Evolutionary conservation across 2,797 vertebrate genomes (phyloP).

Genomic region (Eulemur coronatus): DNA sequence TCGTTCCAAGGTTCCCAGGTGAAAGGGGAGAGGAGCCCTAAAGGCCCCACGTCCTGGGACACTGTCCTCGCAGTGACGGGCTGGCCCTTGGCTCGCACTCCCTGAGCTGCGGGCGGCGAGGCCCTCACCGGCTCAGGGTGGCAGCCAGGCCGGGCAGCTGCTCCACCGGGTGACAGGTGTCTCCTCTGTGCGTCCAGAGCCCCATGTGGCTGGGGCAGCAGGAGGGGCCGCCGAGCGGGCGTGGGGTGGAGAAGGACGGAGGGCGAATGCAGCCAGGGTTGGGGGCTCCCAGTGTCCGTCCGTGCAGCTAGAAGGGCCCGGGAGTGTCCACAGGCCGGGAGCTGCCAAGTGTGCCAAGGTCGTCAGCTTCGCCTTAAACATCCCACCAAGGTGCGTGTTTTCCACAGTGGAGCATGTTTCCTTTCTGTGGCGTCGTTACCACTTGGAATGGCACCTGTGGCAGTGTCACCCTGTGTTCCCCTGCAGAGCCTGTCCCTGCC

Average conservation of each 20-base stretch:
- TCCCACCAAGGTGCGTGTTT: no score
- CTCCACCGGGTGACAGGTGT: rapidly evolving
- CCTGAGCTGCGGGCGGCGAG: no score
- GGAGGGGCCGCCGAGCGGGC: background rate
- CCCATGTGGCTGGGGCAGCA: no score
- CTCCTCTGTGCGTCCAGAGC: no score
- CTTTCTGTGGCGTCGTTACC: no score
- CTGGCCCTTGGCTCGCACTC: no score
- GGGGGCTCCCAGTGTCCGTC: no score
- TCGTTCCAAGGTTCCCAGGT: background rate
- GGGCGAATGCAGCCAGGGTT: no score
- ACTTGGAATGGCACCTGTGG: no score
- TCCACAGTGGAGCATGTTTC: background rate
- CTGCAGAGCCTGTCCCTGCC: background rate
- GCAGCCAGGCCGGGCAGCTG: background rate
- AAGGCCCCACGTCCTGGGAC: background rate
- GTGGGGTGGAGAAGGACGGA: background rate
- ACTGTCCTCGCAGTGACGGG: background rate
- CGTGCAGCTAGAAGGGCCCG: rapidly evolving
- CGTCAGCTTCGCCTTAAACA: no score
- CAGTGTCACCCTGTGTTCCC: background rate
- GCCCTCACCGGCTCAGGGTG: background rate
- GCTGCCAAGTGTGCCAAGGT: no score
- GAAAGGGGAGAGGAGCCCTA: no score
- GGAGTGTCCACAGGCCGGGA: background rate